These are phyloP conservation scores for Lonchura striata DNA, from an alignment of 2,113 vertebrate genomes.

Conservation along the genomic window DNA sequence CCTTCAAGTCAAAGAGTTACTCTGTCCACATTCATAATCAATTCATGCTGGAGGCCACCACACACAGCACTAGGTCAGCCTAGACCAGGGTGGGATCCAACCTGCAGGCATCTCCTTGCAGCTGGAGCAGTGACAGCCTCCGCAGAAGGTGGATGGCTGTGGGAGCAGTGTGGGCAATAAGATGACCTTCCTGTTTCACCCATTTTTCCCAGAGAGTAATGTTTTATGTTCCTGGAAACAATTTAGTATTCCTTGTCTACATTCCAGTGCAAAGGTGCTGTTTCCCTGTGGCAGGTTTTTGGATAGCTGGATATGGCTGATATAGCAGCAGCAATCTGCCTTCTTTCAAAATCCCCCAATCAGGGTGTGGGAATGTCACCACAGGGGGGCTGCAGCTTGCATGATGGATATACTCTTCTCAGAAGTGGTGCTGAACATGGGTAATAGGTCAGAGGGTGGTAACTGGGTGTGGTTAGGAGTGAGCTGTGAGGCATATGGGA, in stretches of 20 bases:
- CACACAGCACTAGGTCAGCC: background rate
- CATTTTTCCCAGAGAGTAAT: background rate
- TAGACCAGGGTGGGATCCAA: background rate
- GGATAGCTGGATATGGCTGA: background rate
- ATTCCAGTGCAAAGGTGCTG: background rate
- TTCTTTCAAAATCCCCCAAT: background rate
- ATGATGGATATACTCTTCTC: rapidly evolving
- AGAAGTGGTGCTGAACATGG: background rate
- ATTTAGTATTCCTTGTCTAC: background rate
- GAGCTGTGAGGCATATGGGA: background rate
- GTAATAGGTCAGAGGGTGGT: background rate
- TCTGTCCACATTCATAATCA: background rate
- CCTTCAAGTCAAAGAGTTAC: background rate
- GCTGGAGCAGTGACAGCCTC: background rate
- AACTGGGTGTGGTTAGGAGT: rapidly evolving
- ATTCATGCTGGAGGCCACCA: background rate
- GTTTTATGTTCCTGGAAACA: background rate
- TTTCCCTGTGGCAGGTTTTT: background rate
- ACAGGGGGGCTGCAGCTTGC: background rate
- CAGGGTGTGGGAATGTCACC: background rate
- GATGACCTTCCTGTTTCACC: background rate
- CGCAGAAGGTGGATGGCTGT: background rate
- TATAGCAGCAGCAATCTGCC: background rate
- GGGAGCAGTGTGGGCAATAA: background rate
- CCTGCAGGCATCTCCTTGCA: background rate